Evolutionary conservation across 2,888 invertebrate species (phyloP).

Genomic region (Panopea generosa): DNA sequence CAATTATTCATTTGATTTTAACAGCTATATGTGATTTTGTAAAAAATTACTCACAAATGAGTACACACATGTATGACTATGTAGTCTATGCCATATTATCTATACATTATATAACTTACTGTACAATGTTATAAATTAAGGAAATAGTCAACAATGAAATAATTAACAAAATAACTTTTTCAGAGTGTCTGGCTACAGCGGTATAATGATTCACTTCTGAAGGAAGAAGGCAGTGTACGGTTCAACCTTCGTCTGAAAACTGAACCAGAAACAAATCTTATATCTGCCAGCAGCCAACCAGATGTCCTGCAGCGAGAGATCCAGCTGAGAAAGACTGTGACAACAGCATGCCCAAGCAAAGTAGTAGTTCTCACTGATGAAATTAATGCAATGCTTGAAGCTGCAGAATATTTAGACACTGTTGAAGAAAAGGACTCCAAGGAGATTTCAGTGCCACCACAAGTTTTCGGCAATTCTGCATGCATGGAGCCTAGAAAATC

Average conservation of each 20-base stretch:
- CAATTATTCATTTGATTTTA: too few species aligned
- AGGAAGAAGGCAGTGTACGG: slow-evolving; percentile 19
- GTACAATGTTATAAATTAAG: too few species aligned
- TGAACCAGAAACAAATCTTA: background rate
- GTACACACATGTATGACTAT: too few species aligned
- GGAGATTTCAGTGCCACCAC: background rate
- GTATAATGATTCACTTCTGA: slow-evolving; percentile 48
- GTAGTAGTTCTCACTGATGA: slow-evolving; percentile 5
- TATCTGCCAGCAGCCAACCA: background rate
- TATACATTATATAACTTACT: too few species aligned
- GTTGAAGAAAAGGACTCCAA: background rate
- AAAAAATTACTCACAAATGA: too few species aligned
- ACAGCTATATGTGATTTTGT: too few species aligned
- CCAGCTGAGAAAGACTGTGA: background rate
- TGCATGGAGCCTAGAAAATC: background rate
- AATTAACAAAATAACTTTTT: too few species aligned
- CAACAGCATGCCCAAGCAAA: slow-evolving; percentile 2
- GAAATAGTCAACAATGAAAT: too few species aligned
- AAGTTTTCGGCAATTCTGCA: background rate
- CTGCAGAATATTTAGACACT: slow-evolving; percentile 2
- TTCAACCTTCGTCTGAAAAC: slow-evolving; percentile 28
- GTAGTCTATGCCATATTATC: too few species aligned
- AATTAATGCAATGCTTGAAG: slow-evolving; percentile 10
- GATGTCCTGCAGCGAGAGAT: background rate
- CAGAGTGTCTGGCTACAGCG: slow-evolving; percentile 68